These are phyloP conservation scores for Chrysochloris asiatica DNA, from an alignment of 2,113 vertebrate species.

Conservation along the genomic window DNA sequence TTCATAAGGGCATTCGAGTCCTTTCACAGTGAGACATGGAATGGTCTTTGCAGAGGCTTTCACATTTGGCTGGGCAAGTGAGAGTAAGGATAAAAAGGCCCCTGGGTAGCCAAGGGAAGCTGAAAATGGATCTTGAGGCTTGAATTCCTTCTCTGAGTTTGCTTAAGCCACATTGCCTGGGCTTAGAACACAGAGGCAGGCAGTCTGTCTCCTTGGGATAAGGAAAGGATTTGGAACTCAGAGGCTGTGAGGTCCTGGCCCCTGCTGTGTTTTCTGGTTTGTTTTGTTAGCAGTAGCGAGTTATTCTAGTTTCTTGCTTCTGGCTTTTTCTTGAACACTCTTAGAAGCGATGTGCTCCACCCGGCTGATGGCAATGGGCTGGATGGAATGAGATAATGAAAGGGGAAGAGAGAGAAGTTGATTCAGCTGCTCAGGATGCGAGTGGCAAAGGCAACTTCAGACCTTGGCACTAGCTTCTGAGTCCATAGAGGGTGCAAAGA, in stretches of 20 bases:
- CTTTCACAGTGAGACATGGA: conserved; percentile 61
- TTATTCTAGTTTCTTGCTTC: conserved; percentile 77
- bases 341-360: conserved; percentile 67
- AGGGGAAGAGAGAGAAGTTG: conserved; percentile 67
- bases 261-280: conserved; percentile 76
- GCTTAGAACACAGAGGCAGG: conserved; percentile 74
- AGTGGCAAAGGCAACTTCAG: conserved; percentile 51
- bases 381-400: conserved; percentile 71
- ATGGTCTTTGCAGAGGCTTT: conserved; percentile 37
- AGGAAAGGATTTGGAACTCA: conserved; percentile 77
- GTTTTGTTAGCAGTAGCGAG: conserved; percentile 78
- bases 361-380: conserved; percentile 51
- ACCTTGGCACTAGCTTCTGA: conserved; percentile 36
- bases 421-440: conserved; percentile 67
- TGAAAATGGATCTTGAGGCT: conserved; percentile 75
- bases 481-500: background rate
- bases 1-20: conserved; percentile 44
- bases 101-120: conserved; percentile 27
- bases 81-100: conserved; percentile 44
- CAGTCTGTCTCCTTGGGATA: conserved; percentile 78
- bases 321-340: conserved; percentile 69
- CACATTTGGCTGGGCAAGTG: conserved; percentile 12
- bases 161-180: conserved; percentile 73
- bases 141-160: conserved; percentile 74
- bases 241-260: conserved; percentile 76